These are phyloP conservation scores for Pipistrellus nathusii DNA, from an alignment of 2,797 vertebrate species.

Conservation along the genomic window DNA sequence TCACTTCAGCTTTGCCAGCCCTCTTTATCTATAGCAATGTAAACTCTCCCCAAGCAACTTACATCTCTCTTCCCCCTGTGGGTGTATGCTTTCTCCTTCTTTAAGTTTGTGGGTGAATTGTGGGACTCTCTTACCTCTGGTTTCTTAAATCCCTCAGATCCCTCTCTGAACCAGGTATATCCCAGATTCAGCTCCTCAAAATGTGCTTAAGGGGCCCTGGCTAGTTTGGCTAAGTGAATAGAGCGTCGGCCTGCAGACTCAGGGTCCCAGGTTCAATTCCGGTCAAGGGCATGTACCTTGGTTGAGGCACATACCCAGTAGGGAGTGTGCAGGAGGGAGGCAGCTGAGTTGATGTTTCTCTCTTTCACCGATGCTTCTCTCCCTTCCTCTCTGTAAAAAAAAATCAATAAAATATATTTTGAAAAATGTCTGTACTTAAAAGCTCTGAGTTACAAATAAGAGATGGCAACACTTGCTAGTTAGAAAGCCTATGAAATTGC, in stretches of 20 bases:
- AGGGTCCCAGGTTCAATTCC: too few relatives aligned
- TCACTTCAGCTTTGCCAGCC: background rate
- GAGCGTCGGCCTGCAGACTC: too few relatives aligned
- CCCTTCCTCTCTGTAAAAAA: too few relatives aligned
- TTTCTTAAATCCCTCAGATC: background rate
- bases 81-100: background rate
- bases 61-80: background rate
- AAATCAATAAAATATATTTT: too few relatives aligned
- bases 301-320: too few relatives aligned
- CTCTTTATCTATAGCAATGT: background rate
- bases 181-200: background rate
- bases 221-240: too few relatives aligned
- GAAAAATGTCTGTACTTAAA: background rate
- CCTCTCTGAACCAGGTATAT: background rate
- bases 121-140: background rate
- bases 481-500: background rate
- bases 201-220: background rate
- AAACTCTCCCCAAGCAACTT: background rate
- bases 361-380: too few relatives aligned
- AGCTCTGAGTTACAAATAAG: background rate
- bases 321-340: too few relatives aligned
- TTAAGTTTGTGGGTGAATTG: background rate
- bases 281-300: too few relatives aligned
- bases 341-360: too few relatives aligned
- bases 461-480: background rate